These are phyloP conservation scores for Empidonax traillii DNA, from an alignment of 2,113 vertebrate genomes.

Conservation along the genomic window DNA sequence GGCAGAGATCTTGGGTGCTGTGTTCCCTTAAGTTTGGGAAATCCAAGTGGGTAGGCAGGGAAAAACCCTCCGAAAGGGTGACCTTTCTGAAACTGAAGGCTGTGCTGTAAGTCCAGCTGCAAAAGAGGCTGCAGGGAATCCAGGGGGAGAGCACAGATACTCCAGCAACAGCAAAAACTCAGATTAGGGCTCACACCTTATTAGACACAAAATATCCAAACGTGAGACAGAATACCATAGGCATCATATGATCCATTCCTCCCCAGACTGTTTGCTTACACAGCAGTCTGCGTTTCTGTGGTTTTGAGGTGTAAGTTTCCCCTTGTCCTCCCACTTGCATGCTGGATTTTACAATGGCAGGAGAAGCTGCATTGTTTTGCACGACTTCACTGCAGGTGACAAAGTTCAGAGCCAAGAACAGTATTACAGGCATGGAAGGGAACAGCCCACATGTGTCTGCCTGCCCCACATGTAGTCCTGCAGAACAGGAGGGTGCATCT, in stretches of 20 bases:
- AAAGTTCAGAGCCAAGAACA: background rate
- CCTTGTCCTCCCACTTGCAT: background rate
- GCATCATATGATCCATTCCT: background rate
- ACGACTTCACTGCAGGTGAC: background rate
- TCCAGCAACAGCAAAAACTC: background rate
- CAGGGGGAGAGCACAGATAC: background rate
- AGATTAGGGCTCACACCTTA: background rate
- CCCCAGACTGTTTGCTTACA: background rate
- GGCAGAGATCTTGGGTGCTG: background rate
- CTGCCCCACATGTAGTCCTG: background rate
- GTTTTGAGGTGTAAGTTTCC: background rate
- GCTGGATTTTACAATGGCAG: background rate
- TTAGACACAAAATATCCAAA: background rate
- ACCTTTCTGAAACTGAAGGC: background rate
- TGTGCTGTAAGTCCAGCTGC: background rate
- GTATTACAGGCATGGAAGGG: background rate
- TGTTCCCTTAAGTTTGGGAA: background rate
- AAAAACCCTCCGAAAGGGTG: background rate
- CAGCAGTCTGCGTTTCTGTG: background rate
- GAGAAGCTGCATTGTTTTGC: background rate
- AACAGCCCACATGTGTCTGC: background rate
- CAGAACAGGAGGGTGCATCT: background rate
- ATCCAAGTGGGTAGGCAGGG: background rate
- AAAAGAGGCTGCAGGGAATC: background rate
- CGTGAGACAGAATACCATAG: fast-evolving